Evolutionary conservation across 1,140 invertebrate species (phyloP).

Genomic region (Acyrthosiphon pisum): DNA sequence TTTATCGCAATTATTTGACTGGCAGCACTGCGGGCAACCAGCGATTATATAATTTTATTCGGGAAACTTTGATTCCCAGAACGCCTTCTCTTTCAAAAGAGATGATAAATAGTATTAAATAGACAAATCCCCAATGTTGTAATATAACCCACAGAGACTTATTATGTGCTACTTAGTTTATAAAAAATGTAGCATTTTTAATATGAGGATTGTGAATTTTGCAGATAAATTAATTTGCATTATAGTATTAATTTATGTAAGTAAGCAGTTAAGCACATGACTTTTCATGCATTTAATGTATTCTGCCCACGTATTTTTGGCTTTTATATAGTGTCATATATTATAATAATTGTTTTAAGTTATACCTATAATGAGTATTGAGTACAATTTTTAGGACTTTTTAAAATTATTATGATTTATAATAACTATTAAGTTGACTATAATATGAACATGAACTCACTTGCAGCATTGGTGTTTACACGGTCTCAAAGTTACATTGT

Average conservation of each 20-base stretch:
- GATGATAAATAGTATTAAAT: neutral
- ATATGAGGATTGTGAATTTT: neutral
- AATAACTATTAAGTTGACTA: neutral
- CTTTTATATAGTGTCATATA: neutral
- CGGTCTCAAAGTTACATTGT: constrained; percentile 10
- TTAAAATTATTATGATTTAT: neutral
- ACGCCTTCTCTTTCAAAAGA: neutral
- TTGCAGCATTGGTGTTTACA: constrained; percentile 48
- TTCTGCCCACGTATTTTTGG: neutral
- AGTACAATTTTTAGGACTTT: neutral
- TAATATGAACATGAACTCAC: neutral
- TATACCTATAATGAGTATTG: neutral
- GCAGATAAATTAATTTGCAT: neutral
- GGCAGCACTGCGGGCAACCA: neutral
- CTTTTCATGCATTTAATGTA: neutral
- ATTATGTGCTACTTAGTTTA: neutral
- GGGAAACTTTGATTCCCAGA: neutral
- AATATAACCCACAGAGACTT: neutral
- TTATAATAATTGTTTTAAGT: neutral
- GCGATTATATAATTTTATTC: neutral
- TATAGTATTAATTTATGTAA: neutral
- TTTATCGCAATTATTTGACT: neutral
- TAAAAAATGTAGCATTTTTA: neutral
- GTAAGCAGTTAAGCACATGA: neutral
- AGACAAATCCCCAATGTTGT: neutral